Conservation (phyloP, 1,140 invertebrate genomes). For the Cyrtorhinus lividipennis region DNA sequence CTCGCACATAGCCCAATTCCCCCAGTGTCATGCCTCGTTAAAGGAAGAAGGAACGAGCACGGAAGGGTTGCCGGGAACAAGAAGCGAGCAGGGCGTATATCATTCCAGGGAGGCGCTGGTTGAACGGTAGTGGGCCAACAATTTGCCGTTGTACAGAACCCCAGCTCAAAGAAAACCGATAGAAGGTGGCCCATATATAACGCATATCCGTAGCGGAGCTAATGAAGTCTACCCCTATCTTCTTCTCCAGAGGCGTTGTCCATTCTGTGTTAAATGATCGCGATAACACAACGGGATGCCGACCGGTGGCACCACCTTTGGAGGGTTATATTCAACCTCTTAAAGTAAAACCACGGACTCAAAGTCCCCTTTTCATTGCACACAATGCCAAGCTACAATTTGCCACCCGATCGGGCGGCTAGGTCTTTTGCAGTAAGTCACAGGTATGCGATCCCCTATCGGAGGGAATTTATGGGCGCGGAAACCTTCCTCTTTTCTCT, state of each 20-base stretch:
- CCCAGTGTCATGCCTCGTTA: no score
- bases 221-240: slow-evolving; percentile 9
- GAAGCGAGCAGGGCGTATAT: background rate
- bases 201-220: background rate
- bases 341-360: background rate
- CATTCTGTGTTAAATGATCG: slow-evolving; percentile 9
- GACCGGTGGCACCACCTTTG: background rate
- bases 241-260: background rate
- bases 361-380: background rate
- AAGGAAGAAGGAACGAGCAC: background rate
- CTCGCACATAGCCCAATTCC: no score
- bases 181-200: slow-evolving; percentile 1
- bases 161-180: background rate
- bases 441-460: slow-evolving; percentile 6
- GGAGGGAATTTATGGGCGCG: slow-evolving; percentile 3
- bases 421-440: slow-evolving; percentile 3
- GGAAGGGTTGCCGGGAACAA: background rate
- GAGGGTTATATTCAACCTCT: background rate
- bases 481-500: background rate
- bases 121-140: background rate
- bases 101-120: background rate
- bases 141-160: background rate
- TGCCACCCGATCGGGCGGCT: background rate
- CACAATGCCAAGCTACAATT: slow-evolving; percentile 2
- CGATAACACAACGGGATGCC: background rate